Percentiles rank a stretch among this genome's conserved stretches.
Conservation (phyloP, 2,888 invertebrate species). For the Temnothorax rugatulus region DNA sequence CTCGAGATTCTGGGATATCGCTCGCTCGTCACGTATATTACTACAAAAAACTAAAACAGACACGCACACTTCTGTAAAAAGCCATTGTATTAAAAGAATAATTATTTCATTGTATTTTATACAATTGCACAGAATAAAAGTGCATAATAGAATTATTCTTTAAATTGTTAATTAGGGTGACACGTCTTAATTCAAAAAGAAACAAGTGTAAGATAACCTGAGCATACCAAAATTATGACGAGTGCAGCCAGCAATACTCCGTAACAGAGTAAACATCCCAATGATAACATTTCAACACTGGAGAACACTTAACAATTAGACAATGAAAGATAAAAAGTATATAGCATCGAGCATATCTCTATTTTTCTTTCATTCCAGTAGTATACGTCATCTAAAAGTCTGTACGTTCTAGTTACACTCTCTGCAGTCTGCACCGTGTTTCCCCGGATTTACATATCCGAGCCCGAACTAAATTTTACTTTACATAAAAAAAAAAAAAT, state of each 20-base stretch:
- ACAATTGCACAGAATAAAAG: neutral
- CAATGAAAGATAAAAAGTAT: constrained; percentile 43
- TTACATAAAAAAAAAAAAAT: no score
- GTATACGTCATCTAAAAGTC: neutral
- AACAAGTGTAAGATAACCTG: constrained; percentile 57
- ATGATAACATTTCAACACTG: constrained; percentile 55
- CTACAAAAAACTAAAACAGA: constrained; percentile 88
- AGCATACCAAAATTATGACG: constrained; percentile 64
- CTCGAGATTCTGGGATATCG: constrained; percentile 90
- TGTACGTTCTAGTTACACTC: neutral
- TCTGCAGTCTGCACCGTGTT: neutral
- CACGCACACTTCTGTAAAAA: neutral
- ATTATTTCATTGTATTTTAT: neutral
- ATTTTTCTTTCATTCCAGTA: neutral
- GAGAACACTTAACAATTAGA: constrained; percentile 23
- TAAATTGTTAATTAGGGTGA: neutral
- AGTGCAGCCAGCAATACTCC: constrained; percentile 49
- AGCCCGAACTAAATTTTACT: no score
- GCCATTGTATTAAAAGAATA: neutral
- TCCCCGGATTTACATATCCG: neutral
- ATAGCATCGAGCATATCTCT: neutral
- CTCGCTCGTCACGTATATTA: constrained; percentile 89
- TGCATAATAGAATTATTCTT: neutral
- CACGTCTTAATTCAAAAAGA: neutral
- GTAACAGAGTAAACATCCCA: constrained; percentile 57